Conservation (phyloP, 2,797 vertebrate species). For the Loriculus beryllinus region DNA sequence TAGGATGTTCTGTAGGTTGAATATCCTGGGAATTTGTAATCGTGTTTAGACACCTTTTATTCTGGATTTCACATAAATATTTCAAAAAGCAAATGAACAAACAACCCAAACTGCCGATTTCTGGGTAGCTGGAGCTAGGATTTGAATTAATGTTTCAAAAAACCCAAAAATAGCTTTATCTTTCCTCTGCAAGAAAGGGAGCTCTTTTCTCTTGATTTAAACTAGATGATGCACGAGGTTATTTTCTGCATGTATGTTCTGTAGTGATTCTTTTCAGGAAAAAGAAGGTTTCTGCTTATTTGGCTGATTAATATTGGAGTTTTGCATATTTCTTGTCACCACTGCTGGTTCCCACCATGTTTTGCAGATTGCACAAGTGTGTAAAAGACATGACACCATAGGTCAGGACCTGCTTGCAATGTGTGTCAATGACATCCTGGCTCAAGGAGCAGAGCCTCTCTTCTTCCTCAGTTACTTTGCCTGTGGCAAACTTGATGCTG, state of each 20-base stretch:
- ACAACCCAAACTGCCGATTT: neutral
- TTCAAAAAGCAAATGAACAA: neutral
- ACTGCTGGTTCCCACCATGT: neutral
- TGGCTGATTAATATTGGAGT: neutral
- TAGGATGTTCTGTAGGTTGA: neutral
- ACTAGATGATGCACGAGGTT: neutral
- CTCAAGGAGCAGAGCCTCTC: slow-evolving; percentile 88
- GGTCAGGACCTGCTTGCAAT: slow-evolving; percentile 89
- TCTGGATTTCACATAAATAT: neutral
- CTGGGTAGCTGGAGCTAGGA: neutral
- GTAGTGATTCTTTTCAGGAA: neutral
- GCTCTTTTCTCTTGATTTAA: neutral
- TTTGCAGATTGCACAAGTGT: slow-evolving; percentile 81
- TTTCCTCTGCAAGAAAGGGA: neutral
- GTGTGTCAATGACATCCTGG: slow-evolving; percentile 87
- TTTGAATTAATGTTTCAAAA: neutral
- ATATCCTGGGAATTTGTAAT: neutral
- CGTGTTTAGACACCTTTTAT: neutral
- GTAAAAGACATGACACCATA: slow-evolving; percentile 73
- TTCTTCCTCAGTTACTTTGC: slow-evolving; percentile 87
- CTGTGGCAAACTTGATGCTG: slow-evolving; percentile 78
- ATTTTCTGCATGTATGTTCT: neutral
- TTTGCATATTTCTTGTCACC: neutral
- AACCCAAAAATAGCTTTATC: neutral
- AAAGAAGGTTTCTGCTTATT: neutral